Evolutionary conservation across 2,113 vertebrate genomes (phyloP).

Genomic region (Pomatostomus ruficeps): DNA sequence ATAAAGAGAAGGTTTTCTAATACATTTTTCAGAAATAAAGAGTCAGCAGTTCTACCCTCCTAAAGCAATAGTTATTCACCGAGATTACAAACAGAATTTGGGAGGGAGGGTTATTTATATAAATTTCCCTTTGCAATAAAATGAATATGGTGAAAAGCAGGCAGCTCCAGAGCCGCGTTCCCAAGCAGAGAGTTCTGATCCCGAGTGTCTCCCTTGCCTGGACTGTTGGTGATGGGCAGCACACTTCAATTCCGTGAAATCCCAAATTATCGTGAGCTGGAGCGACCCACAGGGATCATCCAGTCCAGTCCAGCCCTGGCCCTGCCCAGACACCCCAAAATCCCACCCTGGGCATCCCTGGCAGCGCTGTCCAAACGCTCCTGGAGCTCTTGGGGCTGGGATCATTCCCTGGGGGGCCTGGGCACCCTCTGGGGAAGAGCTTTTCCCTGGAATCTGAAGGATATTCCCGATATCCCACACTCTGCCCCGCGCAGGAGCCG

Average conservation of each 20-base stretch:
- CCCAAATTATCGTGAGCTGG: rapidly evolving
- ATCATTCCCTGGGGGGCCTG: neutral
- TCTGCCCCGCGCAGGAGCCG: rapidly evolving
- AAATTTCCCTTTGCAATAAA: constrained; percentile 9
- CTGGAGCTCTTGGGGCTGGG: neutral
- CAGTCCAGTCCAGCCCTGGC: rapidly evolving
- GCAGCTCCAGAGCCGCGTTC: neutral
- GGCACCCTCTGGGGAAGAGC: neutral
- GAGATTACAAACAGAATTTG: constrained; percentile 50
- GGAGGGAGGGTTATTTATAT: constrained; percentile 36
- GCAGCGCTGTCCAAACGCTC: rapidly evolving
- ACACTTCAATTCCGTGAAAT: neutral
- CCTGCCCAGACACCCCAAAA: neutral
- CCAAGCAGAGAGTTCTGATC: rapidly evolving
- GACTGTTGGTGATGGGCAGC: rapidly evolving
- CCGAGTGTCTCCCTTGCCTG: neutral
- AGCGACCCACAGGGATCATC: neutral
- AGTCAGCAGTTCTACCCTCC: constrained; percentile 53
- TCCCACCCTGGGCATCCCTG: neutral
- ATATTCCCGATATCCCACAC: neutral
- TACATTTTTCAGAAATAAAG: constrained; percentile 42
- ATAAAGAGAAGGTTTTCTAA: constrained; percentile 63
- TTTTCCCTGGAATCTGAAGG: neutral
- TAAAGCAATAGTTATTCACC: constrained; percentile 45
- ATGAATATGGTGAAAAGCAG: neutral